Conservation (phyloP, 2,113 vertebrate species). For the Sarotherodon lohbergeri region DNA sequence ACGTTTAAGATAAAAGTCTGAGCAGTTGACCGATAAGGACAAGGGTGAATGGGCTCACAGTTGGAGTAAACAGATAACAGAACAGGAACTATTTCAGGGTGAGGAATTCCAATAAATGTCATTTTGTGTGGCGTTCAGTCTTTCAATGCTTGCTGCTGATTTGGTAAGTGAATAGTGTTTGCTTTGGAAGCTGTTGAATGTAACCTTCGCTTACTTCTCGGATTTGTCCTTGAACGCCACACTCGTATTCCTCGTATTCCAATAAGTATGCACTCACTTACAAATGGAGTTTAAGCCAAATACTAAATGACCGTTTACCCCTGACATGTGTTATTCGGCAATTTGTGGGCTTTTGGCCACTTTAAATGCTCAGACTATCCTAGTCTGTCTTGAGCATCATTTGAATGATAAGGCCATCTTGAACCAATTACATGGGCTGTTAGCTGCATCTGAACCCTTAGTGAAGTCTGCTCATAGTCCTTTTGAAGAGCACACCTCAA, state of each 20-base stretch:
- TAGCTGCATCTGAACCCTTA: slow-evolving; percentile 45
- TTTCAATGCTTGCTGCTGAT: neutral
- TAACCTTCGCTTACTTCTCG: neutral
- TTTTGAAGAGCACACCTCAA: slow-evolving; percentile 6
- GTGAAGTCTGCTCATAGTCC: slow-evolving; percentile 1
- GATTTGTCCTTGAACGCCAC: neutral
- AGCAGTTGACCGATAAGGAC: slow-evolving; percentile 4
- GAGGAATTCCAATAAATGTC: neutral
- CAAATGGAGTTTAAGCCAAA: neutral
- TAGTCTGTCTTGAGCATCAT: neutral
- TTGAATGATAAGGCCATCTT: slow-evolving; percentile 51
- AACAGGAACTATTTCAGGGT: neutral
- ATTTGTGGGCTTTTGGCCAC: neutral
- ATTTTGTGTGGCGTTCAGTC: neutral
- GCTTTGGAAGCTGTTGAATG: neutral
- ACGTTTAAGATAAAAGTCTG: slow-evolving; percentile 6
- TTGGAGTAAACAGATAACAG: neutral
- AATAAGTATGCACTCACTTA: neutral
- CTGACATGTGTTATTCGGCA: neutral
- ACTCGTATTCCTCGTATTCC: neutral
- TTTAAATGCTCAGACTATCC: neutral
- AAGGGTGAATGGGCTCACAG: neutral
- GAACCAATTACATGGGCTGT: slow-evolving; percentile 64
- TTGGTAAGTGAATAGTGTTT: neutral
- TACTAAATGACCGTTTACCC: neutral